These are phyloP conservation scores for Nesoenas mayeri DNA, from an alignment of 2,113 vertebrate species.

Conservation along the genomic window DNA sequence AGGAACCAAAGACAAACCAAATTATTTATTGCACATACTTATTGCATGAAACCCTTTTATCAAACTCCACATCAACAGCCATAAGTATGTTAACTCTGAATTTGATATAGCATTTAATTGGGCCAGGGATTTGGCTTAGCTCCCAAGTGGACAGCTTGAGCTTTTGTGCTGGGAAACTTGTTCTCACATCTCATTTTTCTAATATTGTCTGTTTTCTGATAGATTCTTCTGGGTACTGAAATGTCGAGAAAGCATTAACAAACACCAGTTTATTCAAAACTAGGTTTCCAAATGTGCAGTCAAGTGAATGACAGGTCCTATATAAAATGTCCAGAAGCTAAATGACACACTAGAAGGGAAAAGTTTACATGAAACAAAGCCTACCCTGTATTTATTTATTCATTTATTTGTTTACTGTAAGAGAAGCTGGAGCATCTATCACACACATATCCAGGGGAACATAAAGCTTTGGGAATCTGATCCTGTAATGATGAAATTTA, in stretches of 20 bases:
- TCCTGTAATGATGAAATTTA: neutral
- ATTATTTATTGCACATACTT: neutral
- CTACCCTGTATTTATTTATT: neutral
- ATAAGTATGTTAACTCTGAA: neutral
- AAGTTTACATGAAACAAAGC: neutral
- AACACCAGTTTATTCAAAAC: neutral
- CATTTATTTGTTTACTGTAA: neutral
- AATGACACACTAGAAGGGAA: neutral
- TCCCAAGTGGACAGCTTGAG: neutral
- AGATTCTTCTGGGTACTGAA: neutral
- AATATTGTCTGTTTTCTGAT: neutral
- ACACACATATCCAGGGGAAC: neutral
- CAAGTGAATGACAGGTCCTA: neutral
- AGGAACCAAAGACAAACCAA: neutral
- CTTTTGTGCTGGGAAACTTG: neutral
- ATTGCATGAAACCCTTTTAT: neutral
- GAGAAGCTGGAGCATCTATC: neutral
- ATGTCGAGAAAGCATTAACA: neutral
- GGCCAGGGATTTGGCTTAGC: neutral
- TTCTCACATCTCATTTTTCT: neutral
- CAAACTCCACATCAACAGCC: neutral
- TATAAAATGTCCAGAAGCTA: neutral
- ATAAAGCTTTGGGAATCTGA: neutral
- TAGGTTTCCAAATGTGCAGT: neutral
- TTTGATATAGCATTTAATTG: neutral